Conservation (phyloP, 2,113 vertebrate species). For the Sakesphorus luctuosus region DNA sequence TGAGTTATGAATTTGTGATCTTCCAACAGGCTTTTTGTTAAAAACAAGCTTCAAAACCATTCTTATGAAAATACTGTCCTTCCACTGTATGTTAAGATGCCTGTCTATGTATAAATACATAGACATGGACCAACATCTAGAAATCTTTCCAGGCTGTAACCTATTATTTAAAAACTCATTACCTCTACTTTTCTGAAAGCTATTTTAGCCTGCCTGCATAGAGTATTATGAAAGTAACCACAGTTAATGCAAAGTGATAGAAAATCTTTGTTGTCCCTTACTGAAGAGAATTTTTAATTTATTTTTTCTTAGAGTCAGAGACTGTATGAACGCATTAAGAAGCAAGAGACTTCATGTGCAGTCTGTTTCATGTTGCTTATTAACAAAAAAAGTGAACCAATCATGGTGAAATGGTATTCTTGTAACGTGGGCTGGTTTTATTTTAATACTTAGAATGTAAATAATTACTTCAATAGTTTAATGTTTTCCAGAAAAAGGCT, state of each 20-base stretch:
- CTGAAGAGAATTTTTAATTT: background rate
- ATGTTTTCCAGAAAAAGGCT: constrained; percentile 27
- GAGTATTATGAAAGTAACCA: background rate
- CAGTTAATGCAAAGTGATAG: background rate
- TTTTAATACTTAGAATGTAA: constrained; percentile 25
- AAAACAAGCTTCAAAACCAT: background rate
- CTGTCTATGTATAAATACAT: background rate
- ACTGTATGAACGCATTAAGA: background rate
- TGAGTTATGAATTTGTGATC: background rate
- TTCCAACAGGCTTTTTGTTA: background rate
- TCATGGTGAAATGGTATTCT: background rate
- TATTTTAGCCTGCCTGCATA: background rate
- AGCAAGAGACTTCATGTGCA: background rate
- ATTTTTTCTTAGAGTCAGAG: background rate
- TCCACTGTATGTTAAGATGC: background rate
- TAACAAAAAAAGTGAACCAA: constrained; percentile 27
- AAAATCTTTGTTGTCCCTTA: background rate
- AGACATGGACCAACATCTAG: background rate
- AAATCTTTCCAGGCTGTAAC: background rate
- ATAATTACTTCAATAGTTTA: constrained; percentile 59
- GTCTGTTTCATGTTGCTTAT: background rate
- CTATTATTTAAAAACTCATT: background rate
- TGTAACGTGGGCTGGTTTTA: constrained; percentile 19
- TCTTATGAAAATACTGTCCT: background rate
- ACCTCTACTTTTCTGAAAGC: background rate